A percentile compares a stretch with the other conserved stretches of the same genome.
phyloP scores from a whole-genome alignment of 2,113 vertebrate species.

The Rhinopomastus cyanomelas region DNA sequence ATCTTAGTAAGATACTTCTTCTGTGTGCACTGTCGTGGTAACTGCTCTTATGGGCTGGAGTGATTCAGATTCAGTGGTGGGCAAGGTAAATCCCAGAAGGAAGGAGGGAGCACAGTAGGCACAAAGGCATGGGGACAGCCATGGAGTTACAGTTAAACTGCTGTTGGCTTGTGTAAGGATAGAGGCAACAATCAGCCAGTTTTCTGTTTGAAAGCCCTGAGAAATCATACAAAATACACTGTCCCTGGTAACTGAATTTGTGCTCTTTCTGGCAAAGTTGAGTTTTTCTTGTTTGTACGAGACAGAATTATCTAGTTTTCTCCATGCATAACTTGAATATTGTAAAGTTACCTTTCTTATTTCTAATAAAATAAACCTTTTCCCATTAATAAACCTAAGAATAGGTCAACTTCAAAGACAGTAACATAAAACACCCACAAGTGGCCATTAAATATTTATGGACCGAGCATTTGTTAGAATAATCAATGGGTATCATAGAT shows the following conservation, averaged over 20 bases:
- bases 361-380: constrained; percentile 50
- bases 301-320: constrained; percentile 6
- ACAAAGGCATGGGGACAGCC: neutral
- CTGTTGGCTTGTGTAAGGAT: constrained; percentile 3
- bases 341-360: constrained; percentile 20
- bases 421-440: constrained; percentile 49
- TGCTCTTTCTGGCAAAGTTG: constrained; percentile 23
- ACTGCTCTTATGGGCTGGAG: neutral
- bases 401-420: constrained; percentile 50
- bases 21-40: rapidly evolving
- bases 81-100: neutral
- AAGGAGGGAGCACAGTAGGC: neutral
- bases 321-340: neutral
- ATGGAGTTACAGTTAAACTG: neutral
- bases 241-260: constrained; percentile 35
- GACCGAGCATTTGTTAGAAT: constrained; percentile 25
- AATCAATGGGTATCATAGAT: constrained; percentile 34
- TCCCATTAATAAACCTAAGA: constrained; percentile 54
- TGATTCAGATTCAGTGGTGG: neutral
- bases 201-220: constrained; percentile 26
- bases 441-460: constrained; percentile 67
- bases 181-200: constrained; percentile 18
- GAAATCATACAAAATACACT: constrained; percentile 30
- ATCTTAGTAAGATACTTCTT: neutral
- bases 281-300: constrained; percentile 22